Evolutionary conservation across 2,797 vertebrate species (phyloP).

Genomic region (Remorina albescens): DNA sequence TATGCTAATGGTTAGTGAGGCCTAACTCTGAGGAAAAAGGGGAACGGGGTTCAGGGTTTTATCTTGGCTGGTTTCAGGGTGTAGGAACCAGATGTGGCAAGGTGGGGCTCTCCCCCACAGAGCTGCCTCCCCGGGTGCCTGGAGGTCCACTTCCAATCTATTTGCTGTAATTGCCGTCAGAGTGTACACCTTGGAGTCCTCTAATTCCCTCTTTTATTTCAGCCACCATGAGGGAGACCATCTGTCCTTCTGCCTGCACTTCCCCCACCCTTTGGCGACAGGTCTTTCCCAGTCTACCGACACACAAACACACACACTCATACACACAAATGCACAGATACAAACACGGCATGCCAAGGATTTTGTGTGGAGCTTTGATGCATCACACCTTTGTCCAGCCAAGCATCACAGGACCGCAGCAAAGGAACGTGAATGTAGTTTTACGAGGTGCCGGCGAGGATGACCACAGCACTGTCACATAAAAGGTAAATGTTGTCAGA

Average conservation of each 20-base stretch:
- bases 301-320: conserved; percentile 34
- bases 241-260: conserved; percentile 90
- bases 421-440: conserved; percentile 61
- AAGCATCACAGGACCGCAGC: conserved; percentile 57
- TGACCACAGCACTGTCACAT: conserved; percentile 71
- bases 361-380: conserved; percentile 80
- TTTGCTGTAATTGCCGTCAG: conserved; percentile 98
- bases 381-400: conserved; percentile 71
- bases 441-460: conserved; percentile 81
- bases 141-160: conserved; percentile 95
- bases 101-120: conserved; percentile 91
- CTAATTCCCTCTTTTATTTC: conserved; percentile 98
- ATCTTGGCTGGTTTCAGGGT: conserved; percentile 88
- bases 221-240: conserved; percentile 96
- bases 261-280: conserved; percentile 75
- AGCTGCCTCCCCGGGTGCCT: conserved; percentile 85
- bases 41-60: conserved; percentile 64
- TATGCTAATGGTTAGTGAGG: conserved; percentile 59
- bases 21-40: conserved; percentile 32
- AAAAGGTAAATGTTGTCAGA: conserved; percentile 64
- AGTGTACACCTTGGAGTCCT: conserved; percentile 96
- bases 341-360: conserved; percentile 78
- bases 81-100: conserved; percentile 90
- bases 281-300: conserved; percentile 73
- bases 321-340: conserved; percentile 32